A percentile compares a stretch with the other conserved stretches of the same genome.
These are phyloP conservation scores for Cataglyphis rosenhaueri DNA, from an alignment of 2,888 invertebrate genomes.

Conservation along the genomic window DNA sequence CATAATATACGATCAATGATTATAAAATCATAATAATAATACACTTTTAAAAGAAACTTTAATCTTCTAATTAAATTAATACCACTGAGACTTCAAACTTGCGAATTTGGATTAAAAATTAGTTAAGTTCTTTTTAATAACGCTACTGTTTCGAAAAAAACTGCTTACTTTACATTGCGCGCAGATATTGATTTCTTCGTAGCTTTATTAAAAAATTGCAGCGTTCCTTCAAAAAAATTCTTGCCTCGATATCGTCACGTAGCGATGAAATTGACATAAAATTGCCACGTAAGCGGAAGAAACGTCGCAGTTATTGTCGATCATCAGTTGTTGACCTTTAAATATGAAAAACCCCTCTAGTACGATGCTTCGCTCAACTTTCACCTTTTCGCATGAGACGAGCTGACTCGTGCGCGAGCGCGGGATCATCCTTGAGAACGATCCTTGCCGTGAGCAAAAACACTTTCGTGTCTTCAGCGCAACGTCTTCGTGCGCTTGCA, in stretches of 20 bases:
- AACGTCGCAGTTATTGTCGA: conserved; percentile 54
- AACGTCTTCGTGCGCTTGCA: neutral
- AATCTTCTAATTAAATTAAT: neutral
- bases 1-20: neutral
- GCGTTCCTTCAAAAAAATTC: neutral
- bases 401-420: conserved; percentile 41
- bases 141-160: too few relatives aligned
- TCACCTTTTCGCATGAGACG: conserved; percentile 51
- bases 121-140: neutral
- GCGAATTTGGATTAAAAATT: neutral
- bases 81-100: neutral
- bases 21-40: neutral
- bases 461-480: conserved; percentile 22
- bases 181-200: too few relatives aligned
- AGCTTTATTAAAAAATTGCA: conserved; percentile 9
- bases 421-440: conserved; percentile 52
- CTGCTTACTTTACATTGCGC: too few relatives aligned
- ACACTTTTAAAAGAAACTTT: neutral
- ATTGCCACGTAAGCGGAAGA: conserved; percentile 52
- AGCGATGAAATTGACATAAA: conserved; percentile 46
- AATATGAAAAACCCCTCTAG: conserved; percentile 50
- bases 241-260: conserved; percentile 35
- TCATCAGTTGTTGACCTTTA: conserved; percentile 53
- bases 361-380: conserved; percentile 50
- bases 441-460: conserved; percentile 53